Evolutionary conservation across 2,797 vertebrate species (phyloP), one percentile per base, ranked within the genome.

Genomic region (Gambusia yucatana): DNA sequence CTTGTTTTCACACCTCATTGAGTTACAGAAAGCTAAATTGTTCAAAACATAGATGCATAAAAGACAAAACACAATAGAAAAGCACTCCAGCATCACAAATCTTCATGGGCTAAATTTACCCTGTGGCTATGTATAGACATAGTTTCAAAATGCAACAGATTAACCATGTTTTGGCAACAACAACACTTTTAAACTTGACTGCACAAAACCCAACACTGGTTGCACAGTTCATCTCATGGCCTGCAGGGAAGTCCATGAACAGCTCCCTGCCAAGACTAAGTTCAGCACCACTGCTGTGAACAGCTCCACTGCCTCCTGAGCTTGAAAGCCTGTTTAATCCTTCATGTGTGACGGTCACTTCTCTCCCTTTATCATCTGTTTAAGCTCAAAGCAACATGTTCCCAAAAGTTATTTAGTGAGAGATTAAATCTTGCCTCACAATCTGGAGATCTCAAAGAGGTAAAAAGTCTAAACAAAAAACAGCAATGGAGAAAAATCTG

Each of bases 241-340:
- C 84, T n/a, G 65, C 36, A 82, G 85, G 83, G 83, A 84, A 73
- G 33, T 22, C 73, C 77, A 78, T 3, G 20, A 79, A 82, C 78
- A 69, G 63, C 77, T 86, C 82, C 28, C 75, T 85, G 87, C 83
- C 75, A 86, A 63, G 80, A 74, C 74, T 67, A 39, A 72, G 86
- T 91, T 92, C 91, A 93, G 91, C 81, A 91, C 88, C 79, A 48
- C 78, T 3, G 52, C 72, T 76, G 72, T 77, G 91, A 89, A 94
- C 90, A 93, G 92, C 86, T 92, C 92, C 91, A 70, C 77, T 39
- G 74, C 82, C 84, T 78, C 82, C 33, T 0, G 41, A 84, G 69
- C 46, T 72, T 67, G 44, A 78, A 79, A 84, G 77, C 36, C 69
- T 33, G 81, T 77, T 85, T 71, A 81, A 88, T 77, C 79, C 77